Evolutionary conservation across 2,113 vertebrate genomes (phyloP).

Genomic region (Oophaga pumilio): DNA sequence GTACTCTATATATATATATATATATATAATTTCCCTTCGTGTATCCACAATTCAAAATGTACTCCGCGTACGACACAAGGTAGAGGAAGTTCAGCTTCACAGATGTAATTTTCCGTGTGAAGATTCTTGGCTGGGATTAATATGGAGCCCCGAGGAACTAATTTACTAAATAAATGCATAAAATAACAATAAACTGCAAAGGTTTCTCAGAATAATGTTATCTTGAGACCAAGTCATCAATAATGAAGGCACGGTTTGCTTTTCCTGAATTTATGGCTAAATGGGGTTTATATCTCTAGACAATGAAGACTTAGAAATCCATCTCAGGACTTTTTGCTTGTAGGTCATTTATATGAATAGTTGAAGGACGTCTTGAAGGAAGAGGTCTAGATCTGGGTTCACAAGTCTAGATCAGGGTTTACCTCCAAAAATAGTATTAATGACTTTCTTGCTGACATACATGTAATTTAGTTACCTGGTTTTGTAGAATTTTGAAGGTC

Average conservation of each 20-base stretch:
- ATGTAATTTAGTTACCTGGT: no score
- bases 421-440: background rate
- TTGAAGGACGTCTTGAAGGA: background rate
- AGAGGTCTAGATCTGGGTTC: background rate
- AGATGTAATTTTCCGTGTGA: conserved; percentile 7
- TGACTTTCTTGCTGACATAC: no score
- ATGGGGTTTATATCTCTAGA: background rate
- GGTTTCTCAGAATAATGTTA: conserved; percentile 2
- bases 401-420: background rate
- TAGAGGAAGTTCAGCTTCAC: background rate
- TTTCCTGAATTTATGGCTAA: background rate
- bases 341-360: background rate
- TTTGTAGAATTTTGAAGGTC: no score
- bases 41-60: background rate
- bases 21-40: background rate
- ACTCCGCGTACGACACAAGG: background rate
- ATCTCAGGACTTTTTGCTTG: background rate
- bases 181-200: conserved; percentile 1
- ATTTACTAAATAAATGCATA: conserved; percentile 31
- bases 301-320: background rate
- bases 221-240: background rate
- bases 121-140: conserved; percentile 23
- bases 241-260: background rate
- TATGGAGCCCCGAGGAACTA: conserved; percentile 1
- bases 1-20: background rate